phyloP scores from a whole-genome alignment of 2,113 vertebrate genomes.

The Tiliqua scincoides region DNA sequence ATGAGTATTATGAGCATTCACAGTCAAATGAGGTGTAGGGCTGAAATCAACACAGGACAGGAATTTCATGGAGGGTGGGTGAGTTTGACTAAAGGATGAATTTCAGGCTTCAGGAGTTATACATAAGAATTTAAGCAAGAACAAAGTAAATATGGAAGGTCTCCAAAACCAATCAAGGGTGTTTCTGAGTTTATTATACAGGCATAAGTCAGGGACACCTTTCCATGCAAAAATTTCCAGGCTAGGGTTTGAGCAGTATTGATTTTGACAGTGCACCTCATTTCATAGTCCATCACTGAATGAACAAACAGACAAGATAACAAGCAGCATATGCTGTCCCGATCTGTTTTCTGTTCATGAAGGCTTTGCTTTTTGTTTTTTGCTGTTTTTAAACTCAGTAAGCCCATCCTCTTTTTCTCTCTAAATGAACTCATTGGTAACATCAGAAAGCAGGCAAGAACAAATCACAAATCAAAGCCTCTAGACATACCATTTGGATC shows the following conservation, averaged over 20 bases:
- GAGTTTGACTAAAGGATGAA: neutral
- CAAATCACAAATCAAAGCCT: conserved; percentile 18
- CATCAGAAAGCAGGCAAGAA: conserved; percentile 3
- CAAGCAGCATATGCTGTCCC: neutral
- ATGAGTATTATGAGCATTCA: neutral
- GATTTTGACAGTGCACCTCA: neutral
- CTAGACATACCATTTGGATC: neutral
- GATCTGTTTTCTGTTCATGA: neutral
- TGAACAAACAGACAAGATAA: conserved; percentile 5
- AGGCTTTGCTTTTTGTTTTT: neutral
- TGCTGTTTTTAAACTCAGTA: neutral
- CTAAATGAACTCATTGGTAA: neutral
- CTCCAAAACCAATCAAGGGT: neutral
- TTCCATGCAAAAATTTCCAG: neutral
- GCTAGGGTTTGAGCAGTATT: neutral
- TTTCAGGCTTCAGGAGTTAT: neutral
- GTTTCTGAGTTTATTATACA: neutral
- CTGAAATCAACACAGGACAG: neutral
- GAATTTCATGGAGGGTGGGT: neutral
- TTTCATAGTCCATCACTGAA: neutral
- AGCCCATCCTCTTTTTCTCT: conserved; percentile 21
- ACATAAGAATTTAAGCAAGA: neutral
- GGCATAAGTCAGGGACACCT: neutral
- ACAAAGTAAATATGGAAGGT: neutral
- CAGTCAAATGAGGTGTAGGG: neutral